These are phyloP conservation scores for Cremastinae sp. DNA, from an alignment of 2,888 invertebrate genomes.

Conservation along the genomic window DNA sequence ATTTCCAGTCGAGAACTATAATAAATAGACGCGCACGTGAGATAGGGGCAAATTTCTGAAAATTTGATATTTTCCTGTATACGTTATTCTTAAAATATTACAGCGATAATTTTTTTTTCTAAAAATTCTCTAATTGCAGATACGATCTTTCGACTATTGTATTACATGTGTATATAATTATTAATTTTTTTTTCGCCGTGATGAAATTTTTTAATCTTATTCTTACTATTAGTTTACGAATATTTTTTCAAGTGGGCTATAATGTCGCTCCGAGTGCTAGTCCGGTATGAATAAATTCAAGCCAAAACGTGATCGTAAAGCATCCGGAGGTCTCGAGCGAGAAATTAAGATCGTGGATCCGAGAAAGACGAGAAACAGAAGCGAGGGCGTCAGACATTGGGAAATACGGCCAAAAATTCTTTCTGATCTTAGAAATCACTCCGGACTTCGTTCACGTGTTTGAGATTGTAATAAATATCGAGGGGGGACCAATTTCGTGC, in stretches of 20 bases:
- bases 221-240: too few species aligned
- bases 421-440: slow-evolving; percentile 39
- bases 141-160: too few species aligned
- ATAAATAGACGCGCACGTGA: too few species aligned
- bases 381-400: slow-evolving; percentile 18
- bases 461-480: slow-evolving; percentile 77
- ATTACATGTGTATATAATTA: too few species aligned
- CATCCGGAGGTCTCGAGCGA: slow-evolving; percentile 40
- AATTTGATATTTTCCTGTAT: too few species aligned
- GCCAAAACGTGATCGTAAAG: slow-evolving; percentile 68
- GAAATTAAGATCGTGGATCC: slow-evolving; percentile 34
- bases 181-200: too few species aligned
- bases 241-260: slow-evolving; percentile 19
- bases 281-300: slow-evolving; percentile 64
- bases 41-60: too few species aligned
- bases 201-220: too few species aligned
- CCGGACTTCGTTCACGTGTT: slow-evolving; percentile 71
- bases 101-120: too few species aligned
- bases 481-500: slow-evolving; percentile 68
- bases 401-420: slow-evolving; percentile 30
- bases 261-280: slow-evolving; percentile 19
- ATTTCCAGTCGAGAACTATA: too few species aligned
- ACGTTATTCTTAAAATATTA: too few species aligned
- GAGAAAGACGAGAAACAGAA: slow-evolving; percentile 42
- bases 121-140: too few species aligned